Base-by-base conservation (phyloP, 2,888 invertebrate species). In the Melieria crassipennis region DNA sequence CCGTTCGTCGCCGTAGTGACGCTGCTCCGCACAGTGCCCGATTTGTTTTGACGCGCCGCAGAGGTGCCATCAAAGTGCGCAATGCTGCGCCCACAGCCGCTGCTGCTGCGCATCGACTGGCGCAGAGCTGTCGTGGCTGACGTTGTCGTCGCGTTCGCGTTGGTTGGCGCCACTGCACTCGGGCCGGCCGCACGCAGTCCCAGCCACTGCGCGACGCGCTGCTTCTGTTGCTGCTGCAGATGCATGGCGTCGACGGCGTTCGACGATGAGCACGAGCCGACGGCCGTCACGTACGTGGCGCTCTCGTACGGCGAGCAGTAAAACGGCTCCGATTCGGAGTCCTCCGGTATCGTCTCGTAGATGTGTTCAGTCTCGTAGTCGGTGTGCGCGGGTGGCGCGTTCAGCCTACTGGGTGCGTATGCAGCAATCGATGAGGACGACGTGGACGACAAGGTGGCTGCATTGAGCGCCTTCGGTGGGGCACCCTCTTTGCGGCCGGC, bases 311-410 rank as follows among this genome's bases (percentile, higher is more conserved):
- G 91, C 50, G 89, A 89, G 60, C 90, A 91, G 78, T 91, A 91
- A 64, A 91, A 88, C 1, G 91, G 91, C 77, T 91, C 91, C 3
- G 87, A 81, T 77, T 89, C 88, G 2, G 89, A 89, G 79, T 90
- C 90, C 77, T 91, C 91, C 2, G 91, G 90, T 77, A 91, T 91
- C 4, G 91, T 91, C 82, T 91, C 91, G 79, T 91, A 91, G 69
- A 91, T 91, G 79, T 91, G 91, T 75, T 91, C 91, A 11, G 88
- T 88, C 74, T 90, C 90, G 75, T 88, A 88, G 71, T 87, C 88
- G n/a, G 79, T 75, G 6, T n/a, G 56, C 45, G 16, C 16, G 16
- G 16, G 16, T 16, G 16, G 16, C 2, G 16, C 2, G 16, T 2
- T 16, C 16, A 16, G 16, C 16, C 16, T 16, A 2, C 16, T 16